These are phyloP conservation scores for Clarias fuscus DNA, from an alignment of 2,797 vertebrate genomes.

Conservation along the genomic window DNA sequence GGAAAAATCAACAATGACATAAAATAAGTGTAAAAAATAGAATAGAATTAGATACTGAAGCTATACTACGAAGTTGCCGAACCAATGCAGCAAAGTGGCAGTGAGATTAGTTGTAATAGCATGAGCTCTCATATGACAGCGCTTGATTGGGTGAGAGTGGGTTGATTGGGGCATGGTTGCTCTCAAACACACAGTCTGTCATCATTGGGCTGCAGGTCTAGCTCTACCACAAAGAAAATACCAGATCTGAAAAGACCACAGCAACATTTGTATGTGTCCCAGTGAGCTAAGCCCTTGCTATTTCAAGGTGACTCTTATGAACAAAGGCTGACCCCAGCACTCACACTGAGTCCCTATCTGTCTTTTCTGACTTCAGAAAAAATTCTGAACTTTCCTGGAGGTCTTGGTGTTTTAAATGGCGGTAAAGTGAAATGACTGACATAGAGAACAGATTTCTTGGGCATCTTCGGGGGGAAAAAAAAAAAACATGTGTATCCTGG, in stretches of 20 bases:
- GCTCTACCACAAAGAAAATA: background rate
- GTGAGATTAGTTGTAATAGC: background rate
- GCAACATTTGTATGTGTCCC: background rate
- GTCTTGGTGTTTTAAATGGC: background rate
- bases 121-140: background rate
- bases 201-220: constrained; percentile 3
- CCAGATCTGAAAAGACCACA: background rate
- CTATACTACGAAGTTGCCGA: background rate
- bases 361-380: background rate
- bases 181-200: constrained; percentile 1
- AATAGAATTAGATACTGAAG: background rate
- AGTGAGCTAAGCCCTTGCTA: background rate
- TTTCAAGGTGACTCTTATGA: background rate
- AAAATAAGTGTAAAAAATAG: background rate
- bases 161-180: constrained; percentile 7
- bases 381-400: background rate
- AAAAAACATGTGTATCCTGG: background rate
- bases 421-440: background rate
- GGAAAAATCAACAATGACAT: background rate
- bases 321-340: background rate
- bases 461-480: too few relatives aligned
- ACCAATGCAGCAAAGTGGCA: background rate
- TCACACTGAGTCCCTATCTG: background rate
- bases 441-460: background rate
- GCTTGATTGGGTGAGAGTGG: constrained; percentile 1